phyloP scores from a whole-genome alignment of 2,113 vertebrate genomes.

The Cryptomyrus ogoouensis region DNA sequence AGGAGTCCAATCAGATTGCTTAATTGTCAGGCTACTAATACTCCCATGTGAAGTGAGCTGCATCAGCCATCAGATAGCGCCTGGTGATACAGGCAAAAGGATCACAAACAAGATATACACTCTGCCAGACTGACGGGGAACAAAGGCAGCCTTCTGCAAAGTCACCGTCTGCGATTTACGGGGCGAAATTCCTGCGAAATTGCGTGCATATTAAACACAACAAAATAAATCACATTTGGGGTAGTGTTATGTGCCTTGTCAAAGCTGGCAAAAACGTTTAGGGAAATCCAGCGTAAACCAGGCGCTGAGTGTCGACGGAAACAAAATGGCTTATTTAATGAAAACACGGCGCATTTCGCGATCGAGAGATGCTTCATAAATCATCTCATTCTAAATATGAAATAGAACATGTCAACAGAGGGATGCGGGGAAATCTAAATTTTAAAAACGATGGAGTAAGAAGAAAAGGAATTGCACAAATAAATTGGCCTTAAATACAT shows the following conservation, averaged over 20 bases:
- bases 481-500: neutral
- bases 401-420: neutral
- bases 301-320: neutral
- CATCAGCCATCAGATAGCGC: constrained; percentile 60
- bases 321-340: constrained; percentile 2
- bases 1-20: constrained; percentile 63
- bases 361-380: neutral
- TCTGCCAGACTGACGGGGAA: constrained; percentile 41
- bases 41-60: constrained; percentile 50
- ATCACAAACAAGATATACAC: constrained; percentile 43
- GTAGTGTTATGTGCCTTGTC: constrained; percentile 7
- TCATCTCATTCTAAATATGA: neutral
- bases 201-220: constrained; percentile 12
- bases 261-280: constrained; percentile 8
- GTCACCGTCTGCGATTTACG: constrained; percentile 1
- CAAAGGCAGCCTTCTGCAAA: constrained; percentile 33
- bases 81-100: constrained; percentile 49
- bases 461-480: neutral
- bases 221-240: constrained; percentile 14
- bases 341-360: neutral
- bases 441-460: neutral
- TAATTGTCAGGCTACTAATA: constrained; percentile 54
- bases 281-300: neutral
- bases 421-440: neutral
- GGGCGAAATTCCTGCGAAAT: constrained; percentile 10